Evolutionary conservation across 2,888 invertebrate genomes (phyloP).

Genomic region (Drosophila pseudotalamancana): DNA sequence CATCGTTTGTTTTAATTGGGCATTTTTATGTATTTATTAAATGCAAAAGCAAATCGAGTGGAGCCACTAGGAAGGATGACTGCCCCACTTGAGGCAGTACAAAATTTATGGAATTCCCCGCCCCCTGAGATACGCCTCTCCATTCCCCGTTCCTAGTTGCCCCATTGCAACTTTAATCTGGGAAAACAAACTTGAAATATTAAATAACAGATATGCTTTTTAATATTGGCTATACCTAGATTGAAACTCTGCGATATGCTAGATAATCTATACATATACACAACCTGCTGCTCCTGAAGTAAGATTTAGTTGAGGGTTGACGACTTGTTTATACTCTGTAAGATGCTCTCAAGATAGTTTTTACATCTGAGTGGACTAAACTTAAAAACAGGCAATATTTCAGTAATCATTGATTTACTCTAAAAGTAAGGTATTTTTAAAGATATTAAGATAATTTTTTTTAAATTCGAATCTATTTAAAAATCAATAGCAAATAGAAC

Average conservation of each 20-base stretch:
- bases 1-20: constrained; percentile 72
- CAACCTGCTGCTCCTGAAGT: neutral
- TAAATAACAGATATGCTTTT: constrained; percentile 24
- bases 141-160: neutral
- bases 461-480: no score
- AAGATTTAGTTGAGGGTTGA: neutral
- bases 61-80: constrained; percentile 4
- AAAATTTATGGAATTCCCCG: constrained; percentile 10
- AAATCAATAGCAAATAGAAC: no score
- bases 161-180: constrained; percentile 30
- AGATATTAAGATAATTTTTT: no score
- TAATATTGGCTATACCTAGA: neutral
- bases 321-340: neutral
- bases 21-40: constrained; percentile 67
- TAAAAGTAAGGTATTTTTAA: no score
- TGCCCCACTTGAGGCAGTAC: constrained; percentile 29
- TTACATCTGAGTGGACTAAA: no score
- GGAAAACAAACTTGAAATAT: constrained; percentile 10
- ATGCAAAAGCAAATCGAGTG: constrained; percentile 53
- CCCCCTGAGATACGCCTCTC: neutral
- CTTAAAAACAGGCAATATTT: no score
- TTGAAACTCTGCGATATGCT: neutral
- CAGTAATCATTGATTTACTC: no score
- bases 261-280: constrained; percentile 28
- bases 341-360: no score